These are phyloP conservation scores for Caenorhabditis latens DNA, from an alignment of 1,140 invertebrate species.

Conservation along the genomic window DNA sequence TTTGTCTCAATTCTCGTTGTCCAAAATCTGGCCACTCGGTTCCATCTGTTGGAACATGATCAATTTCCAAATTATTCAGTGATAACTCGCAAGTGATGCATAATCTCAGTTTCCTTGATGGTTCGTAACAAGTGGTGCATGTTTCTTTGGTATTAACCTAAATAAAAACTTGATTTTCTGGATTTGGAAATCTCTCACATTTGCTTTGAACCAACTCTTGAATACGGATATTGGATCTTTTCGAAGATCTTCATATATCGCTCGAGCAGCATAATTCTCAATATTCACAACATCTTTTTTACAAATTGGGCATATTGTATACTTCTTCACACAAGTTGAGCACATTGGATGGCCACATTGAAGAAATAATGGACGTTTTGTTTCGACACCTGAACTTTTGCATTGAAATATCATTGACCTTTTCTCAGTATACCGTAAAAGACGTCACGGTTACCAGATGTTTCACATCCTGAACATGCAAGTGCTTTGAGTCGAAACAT, in stretches of 20 bases:
- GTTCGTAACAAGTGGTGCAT: background rate
- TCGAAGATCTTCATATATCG: background rate
- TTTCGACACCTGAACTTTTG: background rate
- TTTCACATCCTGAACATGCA: too few species aligned
- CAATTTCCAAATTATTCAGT: background rate
- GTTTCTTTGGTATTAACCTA: background rate
- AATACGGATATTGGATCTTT: background rate
- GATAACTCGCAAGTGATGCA: background rate
- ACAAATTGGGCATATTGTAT: background rate
- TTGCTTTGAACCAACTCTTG: background rate
- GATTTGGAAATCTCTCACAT: background rate
- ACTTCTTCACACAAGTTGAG: background rate
- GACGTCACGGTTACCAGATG: too few species aligned
- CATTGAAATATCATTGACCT: background rate
- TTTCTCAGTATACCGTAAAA: too few species aligned
- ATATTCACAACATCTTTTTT: background rate
- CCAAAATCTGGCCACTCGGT: background rate
- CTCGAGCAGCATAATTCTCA: slow-evolving; percentile 5
- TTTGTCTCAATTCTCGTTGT: too few species aligned
- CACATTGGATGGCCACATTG: background rate
- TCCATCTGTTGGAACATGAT: background rate
- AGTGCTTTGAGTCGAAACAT: too few species aligned
- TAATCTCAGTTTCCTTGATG: background rate
- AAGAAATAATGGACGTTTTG: background rate
- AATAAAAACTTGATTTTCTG: background rate